Evolutionary conservation across 2,797 vertebrate species (phyloP).

Genomic region (Enteromius mattozi): DNA sequence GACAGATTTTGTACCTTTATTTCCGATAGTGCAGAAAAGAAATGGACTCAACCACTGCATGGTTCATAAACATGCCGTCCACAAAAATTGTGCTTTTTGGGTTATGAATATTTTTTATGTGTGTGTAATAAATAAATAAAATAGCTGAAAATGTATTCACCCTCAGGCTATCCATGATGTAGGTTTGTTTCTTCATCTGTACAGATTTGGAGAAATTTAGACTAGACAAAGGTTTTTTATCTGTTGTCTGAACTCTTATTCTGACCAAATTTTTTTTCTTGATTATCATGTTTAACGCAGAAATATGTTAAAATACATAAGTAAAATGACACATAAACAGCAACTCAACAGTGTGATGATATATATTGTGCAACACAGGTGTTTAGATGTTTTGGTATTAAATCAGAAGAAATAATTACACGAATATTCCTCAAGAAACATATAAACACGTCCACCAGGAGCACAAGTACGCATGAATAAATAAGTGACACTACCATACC

Average conservation of each 20-base stretch:
- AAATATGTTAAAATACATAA: background rate
- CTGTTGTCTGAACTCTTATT: background rate
- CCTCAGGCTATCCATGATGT: too few relatives aligned
- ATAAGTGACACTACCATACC: background rate
- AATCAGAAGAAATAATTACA: constrained; percentile 4
- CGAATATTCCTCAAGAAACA: background rate
- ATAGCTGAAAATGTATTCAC: too few relatives aligned
- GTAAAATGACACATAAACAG: background rate
- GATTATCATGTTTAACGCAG: background rate
- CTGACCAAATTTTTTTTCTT: background rate
- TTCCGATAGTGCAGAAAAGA: too few relatives aligned
- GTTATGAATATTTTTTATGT: too few relatives aligned
- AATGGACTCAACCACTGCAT: too few relatives aligned
- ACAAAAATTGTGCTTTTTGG: too few relatives aligned
- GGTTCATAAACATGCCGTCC: too few relatives aligned
- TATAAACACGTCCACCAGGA: background rate
- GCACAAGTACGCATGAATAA: background rate
- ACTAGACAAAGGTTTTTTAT: background rate
- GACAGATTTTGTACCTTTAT: too few relatives aligned
- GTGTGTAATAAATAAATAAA: too few relatives aligned
- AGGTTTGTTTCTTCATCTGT: too few relatives aligned
- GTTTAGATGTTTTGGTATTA: background rate
- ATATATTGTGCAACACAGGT: background rate
- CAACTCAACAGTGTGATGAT: background rate
- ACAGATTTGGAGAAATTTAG: background rate